phyloP scores from a whole-genome alignment of 2,888 invertebrate genomes.

The Argyra leucocephala region DNA sequence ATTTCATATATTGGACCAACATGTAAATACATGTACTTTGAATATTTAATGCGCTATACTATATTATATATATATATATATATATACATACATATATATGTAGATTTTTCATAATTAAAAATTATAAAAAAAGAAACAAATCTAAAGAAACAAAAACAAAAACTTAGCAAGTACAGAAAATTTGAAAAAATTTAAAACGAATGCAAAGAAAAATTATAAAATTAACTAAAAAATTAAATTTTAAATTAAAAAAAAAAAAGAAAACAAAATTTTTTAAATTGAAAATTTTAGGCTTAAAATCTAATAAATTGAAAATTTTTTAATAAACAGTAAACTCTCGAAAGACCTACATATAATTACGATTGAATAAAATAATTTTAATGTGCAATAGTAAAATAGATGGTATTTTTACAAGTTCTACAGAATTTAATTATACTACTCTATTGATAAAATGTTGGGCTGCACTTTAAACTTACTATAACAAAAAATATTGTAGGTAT shows the following conservation, averaged over 20 bases:
- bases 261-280: neutral
- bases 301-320: no score
- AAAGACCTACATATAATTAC: no score
- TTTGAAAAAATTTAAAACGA: neutral
- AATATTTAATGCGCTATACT: neutral
- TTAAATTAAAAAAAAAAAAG: neutral
- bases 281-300: no score
- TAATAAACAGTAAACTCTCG: no score
- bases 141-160: neutral
- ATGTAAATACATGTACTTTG: neutral
- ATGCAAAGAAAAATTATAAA: neutral
- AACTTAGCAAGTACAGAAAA: no score
- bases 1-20: neutral
- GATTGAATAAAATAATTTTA: no score
- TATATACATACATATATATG: neutral
- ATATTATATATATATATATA: neutral
- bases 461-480: no score
- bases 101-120: neutral
- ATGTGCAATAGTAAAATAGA: no score
- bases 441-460: no score
- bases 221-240: neutral
- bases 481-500: no score
- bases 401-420: no score
- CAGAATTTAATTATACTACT: no score
- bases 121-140: neutral